Percentiles rank a stretch among this genome's conserved stretches.
Conservation (phyloP, 2,888 invertebrate genomes). For the Cryptus armator region DNA sequence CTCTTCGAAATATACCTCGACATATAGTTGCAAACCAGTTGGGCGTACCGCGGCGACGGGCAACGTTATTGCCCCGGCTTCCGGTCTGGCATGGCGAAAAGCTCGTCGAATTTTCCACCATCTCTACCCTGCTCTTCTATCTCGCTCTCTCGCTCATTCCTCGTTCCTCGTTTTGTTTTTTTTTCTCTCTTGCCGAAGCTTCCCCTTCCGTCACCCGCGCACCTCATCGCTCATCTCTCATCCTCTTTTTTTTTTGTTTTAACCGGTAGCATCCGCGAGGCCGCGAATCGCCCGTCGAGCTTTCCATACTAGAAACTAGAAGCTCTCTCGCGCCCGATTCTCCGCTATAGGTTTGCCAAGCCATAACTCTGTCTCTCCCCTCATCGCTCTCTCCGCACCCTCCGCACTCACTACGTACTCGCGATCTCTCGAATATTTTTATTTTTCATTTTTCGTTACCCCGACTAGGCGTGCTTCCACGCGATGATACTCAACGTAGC, state of each 20-base stretch:
- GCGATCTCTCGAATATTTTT: conserved; percentile 42
- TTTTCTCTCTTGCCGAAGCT: conserved; percentile 35
- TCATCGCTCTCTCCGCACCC: conserved; percentile 53
- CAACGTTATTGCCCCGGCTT: conserved; percentile 66
- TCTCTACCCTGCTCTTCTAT: conserved; percentile 3
- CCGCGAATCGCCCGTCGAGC: conserved; percentile 21
- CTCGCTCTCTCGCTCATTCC: not conserved
- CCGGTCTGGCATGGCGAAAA: conserved; percentile 56
- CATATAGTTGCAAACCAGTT: conserved; percentile 65
- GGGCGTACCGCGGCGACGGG: conserved; percentile 52
- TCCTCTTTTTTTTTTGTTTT: conserved; percentile 35
- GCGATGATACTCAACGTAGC: conserved; percentile 54
- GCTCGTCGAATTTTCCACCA: conserved; percentile 51
- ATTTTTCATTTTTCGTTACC: conserved; percentile 25
- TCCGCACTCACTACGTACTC: conserved; percentile 27
- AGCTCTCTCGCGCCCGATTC: conserved; percentile 44
- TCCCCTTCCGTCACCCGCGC: conserved; percentile 25
- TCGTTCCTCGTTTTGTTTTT: conserved; percentile 18
- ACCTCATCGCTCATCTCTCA: conserved; percentile 62
- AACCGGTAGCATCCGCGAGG: conserved; percentile 55
- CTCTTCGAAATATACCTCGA: conserved; percentile 56
- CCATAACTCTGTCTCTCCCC: conserved; percentile 53
- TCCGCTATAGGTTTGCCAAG: conserved; percentile 44
- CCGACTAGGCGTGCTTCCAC: not conserved
- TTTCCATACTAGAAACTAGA: conserved; percentile 25